These are phyloP conservation scores for Rhogogaster chlorosoma DNA, from an alignment of 2,888 invertebrate genomes.

Conservation along the genomic window DNA sequence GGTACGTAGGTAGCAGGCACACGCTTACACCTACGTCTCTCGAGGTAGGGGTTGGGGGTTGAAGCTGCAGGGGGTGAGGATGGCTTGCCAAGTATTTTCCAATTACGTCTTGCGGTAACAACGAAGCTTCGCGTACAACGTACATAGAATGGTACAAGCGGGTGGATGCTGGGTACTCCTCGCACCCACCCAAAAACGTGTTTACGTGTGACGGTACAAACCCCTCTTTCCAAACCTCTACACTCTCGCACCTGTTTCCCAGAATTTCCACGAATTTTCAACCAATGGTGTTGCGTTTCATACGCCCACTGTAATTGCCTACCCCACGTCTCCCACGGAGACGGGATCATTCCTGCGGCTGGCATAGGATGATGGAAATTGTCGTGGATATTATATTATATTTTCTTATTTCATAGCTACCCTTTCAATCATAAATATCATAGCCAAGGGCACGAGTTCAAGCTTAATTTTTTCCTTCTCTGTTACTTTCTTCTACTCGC, in stretches of 20 bases:
- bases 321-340: not conserved
- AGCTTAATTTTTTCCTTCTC: not conserved
- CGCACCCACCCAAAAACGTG: not conserved
- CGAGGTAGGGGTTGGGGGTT: not conserved
- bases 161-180: not conserved
- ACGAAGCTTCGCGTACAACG: slow-evolving; percentile 49
- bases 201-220: slow-evolving; percentile 9
- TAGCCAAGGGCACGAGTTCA: not conserved
- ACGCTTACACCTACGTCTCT: slow-evolving; percentile 2
- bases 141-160: not conserved
- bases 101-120: slow-evolving; percentile 75
- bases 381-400: not conserved
- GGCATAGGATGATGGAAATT: slow-evolving; percentile 32
- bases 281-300: slow-evolving; percentile 4
- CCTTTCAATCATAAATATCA: not conserved
- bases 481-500: not conserved
- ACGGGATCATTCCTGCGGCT: slow-evolving; percentile 28
- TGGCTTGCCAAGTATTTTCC: slow-evolving; percentile 75
- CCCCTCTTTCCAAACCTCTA: not conserved
- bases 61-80: not conserved
- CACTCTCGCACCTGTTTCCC: slow-evolving; percentile 28
- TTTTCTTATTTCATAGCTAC: not conserved
- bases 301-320: slow-evolving; percentile 29
- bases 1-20: not conserved
- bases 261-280: slow-evolving; percentile 7